Percentiles rank a stretch among this genome's conserved stretches.
Evolutionary conservation across 2,113 vertebrate species (phyloP).

Genomic region (Gobiocypris rarus): DNA sequence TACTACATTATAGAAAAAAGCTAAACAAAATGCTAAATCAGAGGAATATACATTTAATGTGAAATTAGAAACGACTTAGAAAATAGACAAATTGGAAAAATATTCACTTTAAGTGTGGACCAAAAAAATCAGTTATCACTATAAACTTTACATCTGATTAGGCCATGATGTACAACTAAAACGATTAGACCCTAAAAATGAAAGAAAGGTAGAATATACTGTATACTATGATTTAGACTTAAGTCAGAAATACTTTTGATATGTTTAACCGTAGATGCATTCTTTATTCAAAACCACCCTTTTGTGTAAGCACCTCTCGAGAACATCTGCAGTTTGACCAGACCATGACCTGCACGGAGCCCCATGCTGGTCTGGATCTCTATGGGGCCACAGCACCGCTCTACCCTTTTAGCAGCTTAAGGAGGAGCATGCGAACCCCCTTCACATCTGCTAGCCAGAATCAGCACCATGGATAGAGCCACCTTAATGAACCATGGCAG

Average conservation of each 20-base stretch:
- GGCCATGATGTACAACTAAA: not conserved
- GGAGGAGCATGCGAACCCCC: slow-evolving; percentile 7
- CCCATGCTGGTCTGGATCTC: slow-evolving; percentile 36
- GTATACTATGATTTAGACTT: not conserved
- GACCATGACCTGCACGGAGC: slow-evolving; percentile 24
- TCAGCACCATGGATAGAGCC: slow-evolving; percentile 15
- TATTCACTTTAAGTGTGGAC: not conserved
- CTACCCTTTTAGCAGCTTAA: slow-evolving; percentile 3
- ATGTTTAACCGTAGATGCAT: not conserved
- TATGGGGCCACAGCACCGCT: not conserved
- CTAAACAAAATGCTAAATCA: not conserved
- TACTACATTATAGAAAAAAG: not conserved
- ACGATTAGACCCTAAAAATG: not conserved
- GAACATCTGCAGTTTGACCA: slow-evolving; percentile 46
- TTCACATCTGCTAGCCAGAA: not conserved
- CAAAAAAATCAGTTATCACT: too few relatives aligned
- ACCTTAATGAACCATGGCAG: slow-evolving; percentile 31
- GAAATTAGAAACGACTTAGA: not conserved
- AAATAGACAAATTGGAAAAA: not conserved
- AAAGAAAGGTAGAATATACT: not conserved
- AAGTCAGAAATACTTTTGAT: not conserved
- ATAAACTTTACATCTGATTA: too few relatives aligned
- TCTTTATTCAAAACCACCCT: not conserved
- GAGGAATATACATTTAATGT: not conserved
- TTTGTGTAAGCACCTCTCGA: not conserved